Evolutionary conservation across 2,113 vertebrate genomes (phyloP).

Genomic region (Butorides virescens): DNA sequence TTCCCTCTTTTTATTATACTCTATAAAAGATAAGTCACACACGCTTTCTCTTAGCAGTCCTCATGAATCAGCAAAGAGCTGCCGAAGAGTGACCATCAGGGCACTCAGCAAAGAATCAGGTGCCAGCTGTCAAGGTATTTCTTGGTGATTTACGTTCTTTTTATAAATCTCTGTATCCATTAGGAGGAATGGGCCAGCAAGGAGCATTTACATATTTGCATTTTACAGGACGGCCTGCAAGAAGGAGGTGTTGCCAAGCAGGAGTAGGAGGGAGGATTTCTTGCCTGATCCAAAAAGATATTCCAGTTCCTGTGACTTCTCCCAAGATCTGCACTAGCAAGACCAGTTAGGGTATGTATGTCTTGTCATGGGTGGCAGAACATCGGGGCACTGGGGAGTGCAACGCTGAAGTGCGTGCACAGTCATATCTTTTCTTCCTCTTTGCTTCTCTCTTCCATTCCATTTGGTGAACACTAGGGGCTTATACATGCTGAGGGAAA

Average conservation of each 20-base stretch:
- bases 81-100: constrained; percentile 45
- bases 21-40: constrained; percentile 70
- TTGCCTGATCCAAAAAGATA: neutral
- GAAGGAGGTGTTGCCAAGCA: neutral
- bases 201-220: neutral
- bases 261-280: neutral
- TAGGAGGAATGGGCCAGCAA: neutral
- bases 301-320: neutral
- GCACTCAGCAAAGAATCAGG: constrained; percentile 19
- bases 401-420: neutral
- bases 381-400: neutral
- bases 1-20: constrained; percentile 43
- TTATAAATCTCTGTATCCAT: neutral
- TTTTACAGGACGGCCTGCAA: constrained; percentile 25
- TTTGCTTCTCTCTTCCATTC: neutral
- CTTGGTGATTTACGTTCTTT: constrained; percentile 45
- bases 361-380: neutral
- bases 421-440: neutral
- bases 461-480: neutral
- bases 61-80: constrained; percentile 78
- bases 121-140: constrained; percentile 52
- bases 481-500: neutral
- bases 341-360: neutral
- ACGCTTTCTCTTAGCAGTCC: constrained; percentile 65
- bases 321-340: constrained; percentile 22